Conservation (phyloP, 2,888 invertebrate species). For the Lasioglossum lativentre region DNA sequence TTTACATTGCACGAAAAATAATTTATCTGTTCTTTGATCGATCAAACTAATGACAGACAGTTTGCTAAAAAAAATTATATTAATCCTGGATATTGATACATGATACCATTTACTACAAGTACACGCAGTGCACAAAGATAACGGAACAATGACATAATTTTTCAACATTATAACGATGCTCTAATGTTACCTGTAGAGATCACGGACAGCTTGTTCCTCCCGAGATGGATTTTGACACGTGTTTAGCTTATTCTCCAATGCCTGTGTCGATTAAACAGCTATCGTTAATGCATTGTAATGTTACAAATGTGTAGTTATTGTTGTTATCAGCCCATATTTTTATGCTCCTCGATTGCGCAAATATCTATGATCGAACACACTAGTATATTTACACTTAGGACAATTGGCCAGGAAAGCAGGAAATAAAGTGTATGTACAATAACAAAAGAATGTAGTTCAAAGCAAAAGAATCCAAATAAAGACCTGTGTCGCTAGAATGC, state of each 20-base stretch:
- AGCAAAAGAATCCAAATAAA: conserved; percentile 79
- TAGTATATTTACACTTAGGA: background rate
- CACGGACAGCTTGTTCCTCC: conserved; percentile 83
- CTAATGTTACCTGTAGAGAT: conserved; percentile 83
- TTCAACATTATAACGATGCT: conserved; percentile 57
- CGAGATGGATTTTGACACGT: conserved; percentile 82
- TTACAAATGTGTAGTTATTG: conserved; percentile 11
- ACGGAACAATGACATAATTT: conserved; percentile 48
- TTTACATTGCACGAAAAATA: background rate
- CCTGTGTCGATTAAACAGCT: conserved; percentile 72
- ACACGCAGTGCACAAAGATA: conserved; percentile 51
- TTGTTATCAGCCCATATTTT: conserved; percentile 15
- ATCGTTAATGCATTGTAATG: conserved; percentile 16
- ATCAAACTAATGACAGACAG: background rate
- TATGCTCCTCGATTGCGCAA: conserved; percentile 1
- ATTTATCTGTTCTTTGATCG: conserved; percentile 3
- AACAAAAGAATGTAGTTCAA: conserved; percentile 41
- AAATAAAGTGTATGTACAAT: conserved; percentile 17
- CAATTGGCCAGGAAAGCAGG: background rate
- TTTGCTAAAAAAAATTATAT: background rate
- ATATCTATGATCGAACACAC: conserved; percentile 2
- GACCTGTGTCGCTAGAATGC: conserved; percentile 77
- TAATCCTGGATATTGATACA: conserved; percentile 39
- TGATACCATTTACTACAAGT: conserved; percentile 51
- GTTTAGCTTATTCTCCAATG: conserved; percentile 83